Percentiles rank a stretch among this genome's conserved stretches.
Evolutionary conservation across 2,113 vertebrate species (phyloP).

Genomic region (Columbina picui): DNA sequence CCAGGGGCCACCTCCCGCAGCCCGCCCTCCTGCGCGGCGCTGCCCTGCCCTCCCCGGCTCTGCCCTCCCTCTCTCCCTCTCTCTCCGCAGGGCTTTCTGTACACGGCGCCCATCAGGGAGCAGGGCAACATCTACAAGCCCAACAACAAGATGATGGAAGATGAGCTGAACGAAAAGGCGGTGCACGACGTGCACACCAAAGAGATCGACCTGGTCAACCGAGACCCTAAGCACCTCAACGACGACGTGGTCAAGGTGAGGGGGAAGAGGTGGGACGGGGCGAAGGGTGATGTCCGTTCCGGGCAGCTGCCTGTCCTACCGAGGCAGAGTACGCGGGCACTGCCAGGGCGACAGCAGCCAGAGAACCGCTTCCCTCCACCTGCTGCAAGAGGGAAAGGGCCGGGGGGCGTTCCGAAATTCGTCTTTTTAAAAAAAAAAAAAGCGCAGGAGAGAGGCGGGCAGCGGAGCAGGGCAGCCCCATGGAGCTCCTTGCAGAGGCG

Average conservation of each 20-base stretch:
- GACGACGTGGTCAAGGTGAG: constrained; percentile 96
- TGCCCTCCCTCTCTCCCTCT: constrained; percentile 7
- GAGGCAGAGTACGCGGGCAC: not conserved
- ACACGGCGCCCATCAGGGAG: constrained; percentile 90
- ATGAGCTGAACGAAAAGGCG: constrained; percentile 88
- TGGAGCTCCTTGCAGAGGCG: not conserved
- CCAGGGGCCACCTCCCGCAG: not conserved
- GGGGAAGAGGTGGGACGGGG: not conserved
- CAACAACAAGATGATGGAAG: constrained; percentile 96
- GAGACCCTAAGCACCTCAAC: constrained; percentile 94
- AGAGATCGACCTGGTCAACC: constrained; percentile 96
- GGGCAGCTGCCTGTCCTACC: not conserved
- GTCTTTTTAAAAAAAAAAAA: not conserved
- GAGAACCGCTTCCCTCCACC: not conserved
- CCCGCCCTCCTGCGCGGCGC: not conserved
- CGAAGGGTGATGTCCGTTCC: not conserved
- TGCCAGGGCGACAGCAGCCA: not conserved
- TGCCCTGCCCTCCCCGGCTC: not conserved
- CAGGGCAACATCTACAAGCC: constrained; percentile 99
- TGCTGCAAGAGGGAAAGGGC: not conserved
- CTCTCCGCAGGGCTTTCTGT: constrained; percentile 85
- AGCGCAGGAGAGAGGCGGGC: not conserved
- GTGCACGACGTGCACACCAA: constrained; percentile 92
- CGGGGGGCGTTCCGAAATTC: too few species aligned
- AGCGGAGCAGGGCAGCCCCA: not conserved